phyloP scores from a whole-genome alignment of 2,888 invertebrate species.

The Acanthosepion esculentum region DNA sequence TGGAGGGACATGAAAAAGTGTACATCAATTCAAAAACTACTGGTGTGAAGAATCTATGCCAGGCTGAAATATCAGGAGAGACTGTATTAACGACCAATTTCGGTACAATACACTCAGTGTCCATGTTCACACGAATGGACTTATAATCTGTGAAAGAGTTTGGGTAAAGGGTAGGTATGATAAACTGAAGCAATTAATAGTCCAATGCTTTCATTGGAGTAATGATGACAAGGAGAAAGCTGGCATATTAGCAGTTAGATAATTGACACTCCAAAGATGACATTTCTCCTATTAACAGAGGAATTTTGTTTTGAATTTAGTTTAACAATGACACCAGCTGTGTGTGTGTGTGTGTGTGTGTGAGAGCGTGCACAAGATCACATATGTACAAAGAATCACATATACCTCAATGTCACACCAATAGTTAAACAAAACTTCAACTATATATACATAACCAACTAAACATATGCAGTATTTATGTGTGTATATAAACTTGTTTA shows the following conservation, averaged over 20 bases:
- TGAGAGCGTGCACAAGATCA: neutral
- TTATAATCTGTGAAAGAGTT: neutral
- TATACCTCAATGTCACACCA: too few species aligned
- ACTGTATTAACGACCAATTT: neutral
- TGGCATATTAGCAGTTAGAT: neutral
- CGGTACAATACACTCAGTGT: neutral
- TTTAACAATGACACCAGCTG: neutral
- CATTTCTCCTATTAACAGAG: neutral
- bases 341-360: neutral
- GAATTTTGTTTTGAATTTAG: neutral
- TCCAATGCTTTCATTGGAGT: neutral
- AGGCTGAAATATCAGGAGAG: neutral
- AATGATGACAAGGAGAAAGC: neutral
- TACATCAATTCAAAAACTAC: neutral
- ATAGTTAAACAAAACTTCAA: too few species aligned
- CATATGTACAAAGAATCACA: too few species aligned
- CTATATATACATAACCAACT: too few species aligned
- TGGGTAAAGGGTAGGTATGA: neutral
- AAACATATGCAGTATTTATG: too few species aligned
- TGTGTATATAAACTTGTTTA: too few species aligned
- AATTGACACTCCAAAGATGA: neutral
- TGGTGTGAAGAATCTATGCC: neutral
- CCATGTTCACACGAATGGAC: neutral
- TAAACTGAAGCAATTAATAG: neutral
- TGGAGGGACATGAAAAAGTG: neutral